Evolutionary conservation across 2,797 vertebrate genomes (phyloP), one percentile per base, ranked within the genome.

Genomic region (Atherinosoma microstoma): DNA sequence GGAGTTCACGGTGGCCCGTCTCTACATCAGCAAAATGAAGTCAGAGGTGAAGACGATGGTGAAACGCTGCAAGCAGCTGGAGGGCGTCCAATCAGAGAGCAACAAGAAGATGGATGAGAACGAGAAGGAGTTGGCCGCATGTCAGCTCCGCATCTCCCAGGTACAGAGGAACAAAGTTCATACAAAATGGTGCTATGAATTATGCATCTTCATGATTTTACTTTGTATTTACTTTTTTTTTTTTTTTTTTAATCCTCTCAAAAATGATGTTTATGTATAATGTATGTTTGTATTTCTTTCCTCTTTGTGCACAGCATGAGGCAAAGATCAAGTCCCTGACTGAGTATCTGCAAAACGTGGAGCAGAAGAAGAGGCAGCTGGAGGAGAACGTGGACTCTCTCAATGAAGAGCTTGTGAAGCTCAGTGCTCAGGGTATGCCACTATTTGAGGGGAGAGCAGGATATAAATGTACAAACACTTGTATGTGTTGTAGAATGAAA

Each of bases 21-120:
- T 99, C 49, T 99, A 98, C 87, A 98, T 99, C 80, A 99, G 98
- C 73, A 99, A 99, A 91, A 96, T 99, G 97, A 99, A 99, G 89
- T 98, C 97, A 0, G 98, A 99, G 89, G 97, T 99, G 63, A 99
- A 99, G 88, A 96, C 95, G 18, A 97, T 99, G 97, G 97, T 96
- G 34, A 99, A 98, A 70, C 97, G 97, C 75, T 97, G 97, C 93
- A 97, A 97, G 67, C 97, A 99, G 87, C 91, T 99, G 87, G 98
- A 99, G 93, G 87, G 96, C 73, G 95, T 94, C 18, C 97, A 98
- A 70, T 93, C 95, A 0, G 97, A 99, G 87, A 98, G 97, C 94
- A 98, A 96, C 94, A 96, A 96, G 90, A 98, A 97, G 90, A 96
- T 97, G 94, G 97, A 99, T 74, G 97, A 99, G 91, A 97, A 96